Evolutionary conservation across 2,113 vertebrate species (phyloP).

Genomic region (Empidonax traillii): DNA sequence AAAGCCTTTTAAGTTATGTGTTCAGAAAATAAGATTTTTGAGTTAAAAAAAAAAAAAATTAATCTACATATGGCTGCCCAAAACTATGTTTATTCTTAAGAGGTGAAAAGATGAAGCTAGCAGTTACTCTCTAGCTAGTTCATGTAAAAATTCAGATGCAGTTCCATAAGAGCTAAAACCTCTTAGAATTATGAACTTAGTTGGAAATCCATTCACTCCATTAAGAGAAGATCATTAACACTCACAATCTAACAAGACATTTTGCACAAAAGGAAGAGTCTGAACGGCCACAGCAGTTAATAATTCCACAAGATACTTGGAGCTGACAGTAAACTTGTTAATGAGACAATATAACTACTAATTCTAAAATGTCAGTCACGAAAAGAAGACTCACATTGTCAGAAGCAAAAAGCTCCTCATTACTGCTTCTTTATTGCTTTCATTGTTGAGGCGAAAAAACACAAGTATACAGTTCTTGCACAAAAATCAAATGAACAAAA

Average conservation of each 20-base stretch:
- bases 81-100: not conserved
- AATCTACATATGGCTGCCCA: not conserved
- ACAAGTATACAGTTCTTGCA: not conserved
- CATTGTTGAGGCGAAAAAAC: not conserved
- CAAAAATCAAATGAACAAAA: conserved; percentile 9
- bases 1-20: not conserved
- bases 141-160: not conserved
- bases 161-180: not conserved
- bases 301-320: conserved; percentile 38
- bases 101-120: not conserved
- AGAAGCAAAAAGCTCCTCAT: conserved; percentile 19
- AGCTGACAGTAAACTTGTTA: conserved; percentile 67
- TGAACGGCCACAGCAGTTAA: conserved; percentile 13
- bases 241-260: conserved; percentile 18
- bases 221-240: conserved; percentile 41
- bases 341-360: conserved; percentile 61
- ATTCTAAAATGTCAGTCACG: conserved; percentile 54
- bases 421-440: conserved; percentile 50
- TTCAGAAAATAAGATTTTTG: not conserved
- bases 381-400: conserved; percentile 25
- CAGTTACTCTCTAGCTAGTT: not conserved
- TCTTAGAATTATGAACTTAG: not conserved
- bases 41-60: not conserved
- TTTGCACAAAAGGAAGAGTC: not conserved
- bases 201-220: not conserved